A percentile compares a stretch with the other conserved stretches of the same genome.
Conservation (phyloP, 2,113 vertebrate species). For the Pogonocichla stellata region DNA sequence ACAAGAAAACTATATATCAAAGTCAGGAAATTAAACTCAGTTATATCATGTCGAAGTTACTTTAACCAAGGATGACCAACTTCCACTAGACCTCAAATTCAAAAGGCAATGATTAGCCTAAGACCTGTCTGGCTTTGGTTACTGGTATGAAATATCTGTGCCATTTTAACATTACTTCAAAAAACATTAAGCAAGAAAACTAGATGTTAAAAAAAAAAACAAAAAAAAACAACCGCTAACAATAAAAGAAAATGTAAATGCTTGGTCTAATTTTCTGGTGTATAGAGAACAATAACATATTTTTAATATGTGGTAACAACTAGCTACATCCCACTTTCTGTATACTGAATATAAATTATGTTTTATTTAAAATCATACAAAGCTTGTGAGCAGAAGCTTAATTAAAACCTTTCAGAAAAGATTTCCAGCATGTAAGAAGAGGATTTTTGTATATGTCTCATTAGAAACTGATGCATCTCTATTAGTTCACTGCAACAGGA, state of each 20-base stretch:
- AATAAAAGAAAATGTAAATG: neutral
- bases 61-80: neutral
- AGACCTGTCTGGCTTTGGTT: neutral
- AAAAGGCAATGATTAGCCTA: neutral
- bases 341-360: neutral
- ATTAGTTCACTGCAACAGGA: neutral
- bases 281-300: neutral
- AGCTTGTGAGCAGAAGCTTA: neutral
- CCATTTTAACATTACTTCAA: neutral
- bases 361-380: neutral
- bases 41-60: neutral
- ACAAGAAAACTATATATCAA: neutral
- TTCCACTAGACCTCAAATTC: neutral
- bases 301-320: neutral
- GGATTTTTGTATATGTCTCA: neutral
- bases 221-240: neutral
- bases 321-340: neutral
- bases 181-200: neutral
- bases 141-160: neutral
- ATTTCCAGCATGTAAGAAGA: neutral
- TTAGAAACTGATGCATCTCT: neutral
- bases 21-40: neutral
- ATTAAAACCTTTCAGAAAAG: neutral
- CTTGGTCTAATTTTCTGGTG: neutral
- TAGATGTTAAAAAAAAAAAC: neutral